Percentiles rank a stretch among this genome's conserved stretches.
Evolutionary conservation across 2,113 vertebrate species (phyloP).

Genomic region (Eidolon helvum): DNA sequence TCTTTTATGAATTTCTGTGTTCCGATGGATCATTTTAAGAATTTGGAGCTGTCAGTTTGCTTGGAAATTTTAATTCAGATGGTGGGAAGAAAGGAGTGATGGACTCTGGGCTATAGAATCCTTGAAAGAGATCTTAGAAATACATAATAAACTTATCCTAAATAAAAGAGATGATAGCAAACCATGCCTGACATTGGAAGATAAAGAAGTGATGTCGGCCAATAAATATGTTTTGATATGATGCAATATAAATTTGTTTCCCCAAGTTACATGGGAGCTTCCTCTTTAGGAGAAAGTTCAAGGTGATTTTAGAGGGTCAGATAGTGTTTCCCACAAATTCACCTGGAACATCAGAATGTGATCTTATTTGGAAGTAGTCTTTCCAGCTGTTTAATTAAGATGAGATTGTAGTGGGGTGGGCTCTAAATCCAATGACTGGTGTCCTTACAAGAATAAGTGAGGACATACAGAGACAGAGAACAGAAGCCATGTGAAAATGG

Average conservation of each 20-base stretch:
- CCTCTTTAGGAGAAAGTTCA: neutral
- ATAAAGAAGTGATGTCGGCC: neutral
- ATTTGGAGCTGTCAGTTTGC: neutral
- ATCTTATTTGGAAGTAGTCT: neutral
- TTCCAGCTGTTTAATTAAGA: neutral
- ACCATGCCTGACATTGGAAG: neutral
- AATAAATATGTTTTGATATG: neutral
- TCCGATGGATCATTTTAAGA: neutral
- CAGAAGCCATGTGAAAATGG: neutral
- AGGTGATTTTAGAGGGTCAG: neutral
- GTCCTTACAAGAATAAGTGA: neutral
- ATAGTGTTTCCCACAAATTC: neutral
- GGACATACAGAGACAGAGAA: neutral
- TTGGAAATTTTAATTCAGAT: neutral
- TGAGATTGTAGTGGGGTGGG: neutral
- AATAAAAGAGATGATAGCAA: neutral
- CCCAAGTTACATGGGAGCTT: neutral
- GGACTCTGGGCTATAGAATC: neutral
- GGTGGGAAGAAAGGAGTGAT: neutral
- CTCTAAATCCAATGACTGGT: neutral
- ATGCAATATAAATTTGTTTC: neutral
- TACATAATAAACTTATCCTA: neutral
- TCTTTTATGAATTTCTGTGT: neutral
- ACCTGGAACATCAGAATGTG: neutral
- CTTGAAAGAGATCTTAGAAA: neutral